Conservation (phyloP, 2,888 invertebrate genomes). For the Drosophila lutescens region DNA sequence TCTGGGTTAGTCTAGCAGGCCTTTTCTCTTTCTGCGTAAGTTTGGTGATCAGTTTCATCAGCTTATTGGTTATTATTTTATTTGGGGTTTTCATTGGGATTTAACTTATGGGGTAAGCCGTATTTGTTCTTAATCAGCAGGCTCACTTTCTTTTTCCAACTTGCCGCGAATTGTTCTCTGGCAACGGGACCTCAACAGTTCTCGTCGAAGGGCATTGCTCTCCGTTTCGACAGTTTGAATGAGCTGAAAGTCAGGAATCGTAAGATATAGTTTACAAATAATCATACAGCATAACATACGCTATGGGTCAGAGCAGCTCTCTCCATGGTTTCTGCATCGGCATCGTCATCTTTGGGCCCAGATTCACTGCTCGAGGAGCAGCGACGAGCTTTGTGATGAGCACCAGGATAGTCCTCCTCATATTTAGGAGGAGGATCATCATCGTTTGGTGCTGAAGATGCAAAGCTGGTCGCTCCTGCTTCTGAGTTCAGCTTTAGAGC, state of each 20-base stretch:
- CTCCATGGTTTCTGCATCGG: constrained; percentile 72
- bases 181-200: constrained; percentile 76
- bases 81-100: background rate
- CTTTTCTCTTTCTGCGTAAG: constrained; percentile 10
- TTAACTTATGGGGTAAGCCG: too few species aligned
- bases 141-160: constrained; percentile 38
- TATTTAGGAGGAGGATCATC: constrained; percentile 62
- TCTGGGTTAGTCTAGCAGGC: constrained; percentile 56
- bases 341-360: constrained; percentile 60
- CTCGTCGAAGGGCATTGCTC: constrained; percentile 75
- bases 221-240: constrained; percentile 74
- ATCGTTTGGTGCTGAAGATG: background rate
- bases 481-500: constrained; percentile 54
- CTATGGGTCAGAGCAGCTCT: constrained; percentile 76
- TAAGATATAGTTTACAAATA: background rate
- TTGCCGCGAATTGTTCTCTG: constrained; percentile 61
- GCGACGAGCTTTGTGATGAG: constrained; percentile 6
- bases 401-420: constrained; percentile 30
- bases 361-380: constrained; percentile 60
- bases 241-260: constrained; percentile 51
- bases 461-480: background rate
- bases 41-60: constrained; percentile 19
- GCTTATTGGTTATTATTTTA: constrained; percentile 5
- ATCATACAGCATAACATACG: constrained; percentile 55
- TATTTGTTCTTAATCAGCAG: background rate